Evolutionary conservation across 2,113 vertebrate genomes (phyloP).

Genomic region (Cinclus mexicanus): DNA sequence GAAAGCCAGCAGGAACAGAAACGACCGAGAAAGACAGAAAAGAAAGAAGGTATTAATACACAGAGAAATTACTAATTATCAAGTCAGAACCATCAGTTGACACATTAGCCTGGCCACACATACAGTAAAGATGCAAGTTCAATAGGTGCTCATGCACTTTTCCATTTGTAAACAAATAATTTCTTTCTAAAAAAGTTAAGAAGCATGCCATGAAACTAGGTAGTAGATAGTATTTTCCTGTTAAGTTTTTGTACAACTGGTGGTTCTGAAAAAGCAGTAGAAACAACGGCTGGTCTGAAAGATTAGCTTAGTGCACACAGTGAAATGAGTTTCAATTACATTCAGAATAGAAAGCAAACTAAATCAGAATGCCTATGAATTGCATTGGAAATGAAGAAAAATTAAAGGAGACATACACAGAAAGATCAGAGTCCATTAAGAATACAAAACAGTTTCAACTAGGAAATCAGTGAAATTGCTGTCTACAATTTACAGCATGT

Average conservation of each 20-base stretch:
- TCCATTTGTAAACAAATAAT: background rate
- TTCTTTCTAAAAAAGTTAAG: background rate
- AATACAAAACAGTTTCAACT: background rate
- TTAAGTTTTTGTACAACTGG: background rate
- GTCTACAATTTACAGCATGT: background rate
- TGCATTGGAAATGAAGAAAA: background rate
- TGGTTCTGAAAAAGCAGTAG: conserved; percentile 57
- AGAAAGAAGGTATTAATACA: conserved; percentile 81
- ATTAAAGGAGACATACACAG: background rate
- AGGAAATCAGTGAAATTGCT: background rate
- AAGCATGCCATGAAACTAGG: background rate
- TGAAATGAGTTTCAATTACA: background rate
- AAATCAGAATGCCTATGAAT: background rate
- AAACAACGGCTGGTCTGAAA: background rate
- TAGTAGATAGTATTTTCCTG: background rate
- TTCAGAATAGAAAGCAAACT: background rate
- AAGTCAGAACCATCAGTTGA: conserved; percentile 70
- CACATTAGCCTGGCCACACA: background rate
- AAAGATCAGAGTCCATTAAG: background rate
- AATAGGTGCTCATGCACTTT: background rate
- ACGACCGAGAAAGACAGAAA: conserved; percentile 71
- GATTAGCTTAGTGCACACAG: background rate
- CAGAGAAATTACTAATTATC: background rate
- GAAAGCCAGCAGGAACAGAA: conserved; percentile 73
- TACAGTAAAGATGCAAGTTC: background rate